Percentiles rank a stretch among this genome's conserved stretches.
These are phyloP conservation scores for Pseudachorutes palmiensis DNA, from an alignment of 1,140 invertebrate genomes.

Conservation along the genomic window DNA sequence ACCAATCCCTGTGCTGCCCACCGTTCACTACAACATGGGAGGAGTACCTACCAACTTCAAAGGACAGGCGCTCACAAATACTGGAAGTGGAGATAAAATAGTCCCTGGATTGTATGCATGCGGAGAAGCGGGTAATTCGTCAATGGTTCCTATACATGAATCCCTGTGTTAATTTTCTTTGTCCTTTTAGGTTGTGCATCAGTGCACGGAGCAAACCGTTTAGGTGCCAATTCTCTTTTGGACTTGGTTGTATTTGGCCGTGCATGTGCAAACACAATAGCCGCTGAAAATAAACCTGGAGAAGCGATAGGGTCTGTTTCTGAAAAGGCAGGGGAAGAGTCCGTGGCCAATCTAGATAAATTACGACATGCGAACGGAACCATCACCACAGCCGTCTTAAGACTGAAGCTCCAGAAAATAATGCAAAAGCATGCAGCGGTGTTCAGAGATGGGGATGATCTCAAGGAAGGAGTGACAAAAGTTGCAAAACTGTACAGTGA, in stretches of 20 bases:
- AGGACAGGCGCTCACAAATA: conserved; percentile 49
- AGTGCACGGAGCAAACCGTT: conserved; percentile 94
- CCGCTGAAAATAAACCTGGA: conserved; percentile 72
- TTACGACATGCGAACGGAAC: conserved; percentile 69
- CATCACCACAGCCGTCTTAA: conserved; percentile 74
- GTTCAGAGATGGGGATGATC: conserved; percentile 80
- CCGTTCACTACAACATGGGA: conserved; percentile 99
- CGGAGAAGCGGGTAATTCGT: conserved; percentile 48
- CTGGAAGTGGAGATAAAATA: conserved; percentile 57
- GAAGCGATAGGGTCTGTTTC: conserved; percentile 56
- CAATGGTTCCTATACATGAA: not conserved
- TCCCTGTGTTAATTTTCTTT: not conserved
- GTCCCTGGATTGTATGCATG: conserved; percentile 60
- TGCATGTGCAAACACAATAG: conserved; percentile 79
- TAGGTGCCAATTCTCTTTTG: conserved; percentile 94
- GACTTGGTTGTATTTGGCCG: conserved; percentile 97
- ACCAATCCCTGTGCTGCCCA: conserved; percentile 94
- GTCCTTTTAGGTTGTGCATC: conserved; percentile 56
- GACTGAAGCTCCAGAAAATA: conserved; percentile 90
- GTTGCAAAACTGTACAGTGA: conserved; percentile 57
- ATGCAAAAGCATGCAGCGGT: conserved; percentile 98
- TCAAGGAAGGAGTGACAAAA: conserved; percentile 67
- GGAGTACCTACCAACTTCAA: conserved; percentile 49
- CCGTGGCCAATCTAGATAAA: conserved; percentile 89
- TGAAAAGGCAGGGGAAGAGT: conserved; percentile 83